Evolutionary conservation across 2,888 invertebrate genomes (phyloP), one percentile per base, ranked within the genome.

Genomic region (Bimastos eiseni): DNA sequence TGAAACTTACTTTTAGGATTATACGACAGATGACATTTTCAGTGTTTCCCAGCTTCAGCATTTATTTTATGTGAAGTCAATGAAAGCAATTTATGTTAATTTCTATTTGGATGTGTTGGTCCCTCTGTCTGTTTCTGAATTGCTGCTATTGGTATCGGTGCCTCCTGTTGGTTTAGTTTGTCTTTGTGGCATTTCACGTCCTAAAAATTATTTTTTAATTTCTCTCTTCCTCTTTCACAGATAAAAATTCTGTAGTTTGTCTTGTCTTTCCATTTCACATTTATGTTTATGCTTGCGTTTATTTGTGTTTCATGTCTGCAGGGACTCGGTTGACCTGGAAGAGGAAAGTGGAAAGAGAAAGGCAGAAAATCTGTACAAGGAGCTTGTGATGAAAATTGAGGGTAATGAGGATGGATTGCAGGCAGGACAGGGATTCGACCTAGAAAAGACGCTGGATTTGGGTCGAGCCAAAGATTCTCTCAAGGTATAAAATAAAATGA

Each of bases 381-480:
- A 89, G 83, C 90, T 90, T 15, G n/a, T 90, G 90, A 70, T 37
- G 44, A 88, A 90, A 38, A 41, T 90, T 8, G 70, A 90, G 15
- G 55, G 34, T 24, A 89, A 49, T 33, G 55, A 49, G 15, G 83
- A 89, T 55, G 83, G 38, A 89, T 30, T 89, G 24, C 37, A 70
- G n/a, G 37, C 37, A 33, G 70, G 34, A 33, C 89, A 41, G 24
- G 38, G 38, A 38, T 90, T 33, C 37, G 90, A 90, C 38, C 38
- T 90, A 24, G 90, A 90, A n/a, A 89, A 55, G 70, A 70, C 83
- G 30, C 49, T 90, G 8, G 90, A 90, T 36, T 90, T 84, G n/a
- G 49, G 55, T n/a, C 83, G 49, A 83, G 88, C 90, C 89, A 70
- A 55, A 41, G 89, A 90, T 36, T 70, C 70, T 55, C 83, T 90